Base-by-base conservation (phyloP, 2,113 vertebrate genomes). In the Cebus imitator region DNA sequence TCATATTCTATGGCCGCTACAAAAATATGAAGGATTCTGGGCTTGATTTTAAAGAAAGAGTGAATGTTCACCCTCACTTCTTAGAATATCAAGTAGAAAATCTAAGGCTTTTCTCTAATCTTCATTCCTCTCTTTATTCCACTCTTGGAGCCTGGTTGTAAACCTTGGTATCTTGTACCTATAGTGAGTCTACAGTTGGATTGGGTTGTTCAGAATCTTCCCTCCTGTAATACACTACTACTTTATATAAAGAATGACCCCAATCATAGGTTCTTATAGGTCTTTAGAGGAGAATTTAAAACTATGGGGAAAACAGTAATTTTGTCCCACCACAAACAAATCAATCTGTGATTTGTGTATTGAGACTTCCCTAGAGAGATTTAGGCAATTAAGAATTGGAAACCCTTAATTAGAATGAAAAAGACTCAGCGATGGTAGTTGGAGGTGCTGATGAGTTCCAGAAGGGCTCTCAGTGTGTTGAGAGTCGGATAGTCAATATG, bases 381-480 rank as follows among this genome's bases (percentile, higher is more conserved):
- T 96, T 89, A 94, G 75, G 72, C 88, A 98, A 97, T 97, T 98
- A 97, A 95, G 93, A 96, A 86, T 75, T 94, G 32, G 88, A 97
- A 93, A 86, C 58, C 93, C 88, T 94, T 97, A 95, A 96, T 97
- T 98, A 97, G 94, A 83, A 75, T 92, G 73, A 88, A 94, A 96
- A 94, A 96, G 90, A 83, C 81, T 89, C 50, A 3, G 80, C 1
- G 12, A 75, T 80, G 89, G 88, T 79, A 61, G 94, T 82, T 58
- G 91, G 83, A 87, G 93, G 92, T 30, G 82, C 89, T 97, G 97
- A 97, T 97, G 97, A 92, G 94, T 89, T 96, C 97, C 97, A 97
- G 96, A 97, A 96, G 81, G 43, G 75, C 45, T 50, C 48, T 94
- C 66, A 57, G 40, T 68, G 82, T 58, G 1, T 27, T 79, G 25